phyloP scores from a whole-genome alignment of 2,797 vertebrate genomes.

The Paramormyrops hopkinsi region DNA sequence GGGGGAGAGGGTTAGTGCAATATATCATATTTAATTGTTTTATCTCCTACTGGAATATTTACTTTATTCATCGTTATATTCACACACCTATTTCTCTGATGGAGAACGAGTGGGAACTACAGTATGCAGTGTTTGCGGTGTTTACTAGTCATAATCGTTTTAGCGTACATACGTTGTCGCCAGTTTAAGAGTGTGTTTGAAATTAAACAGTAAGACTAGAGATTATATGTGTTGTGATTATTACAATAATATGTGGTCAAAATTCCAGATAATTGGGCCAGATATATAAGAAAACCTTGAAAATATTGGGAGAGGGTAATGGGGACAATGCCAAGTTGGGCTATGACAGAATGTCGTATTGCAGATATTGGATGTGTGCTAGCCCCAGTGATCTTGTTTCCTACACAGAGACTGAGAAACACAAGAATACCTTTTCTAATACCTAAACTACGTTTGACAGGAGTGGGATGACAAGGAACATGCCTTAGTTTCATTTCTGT shows the following conservation, averaged over 20 bases:
- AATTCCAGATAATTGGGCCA: not conserved
- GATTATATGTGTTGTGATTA: not conserved
- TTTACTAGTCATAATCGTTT: not conserved
- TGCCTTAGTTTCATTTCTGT: not conserved
- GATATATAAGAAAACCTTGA: not conserved
- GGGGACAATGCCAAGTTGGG: not conserved
- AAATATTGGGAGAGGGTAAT: not conserved
- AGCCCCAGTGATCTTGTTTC: not conserved
- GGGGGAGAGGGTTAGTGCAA: not conserved
- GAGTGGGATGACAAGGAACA: not conserved
- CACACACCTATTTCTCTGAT: not conserved
- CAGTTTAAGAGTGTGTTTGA: not conserved
- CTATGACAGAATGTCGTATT: not conserved
- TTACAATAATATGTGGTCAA: not conserved
- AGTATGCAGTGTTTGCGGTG: not conserved
- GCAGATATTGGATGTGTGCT: not conserved
- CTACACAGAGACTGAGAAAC: not conserved
- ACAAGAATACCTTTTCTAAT: not conserved
- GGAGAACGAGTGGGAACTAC: not conserved
- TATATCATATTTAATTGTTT: not conserved
- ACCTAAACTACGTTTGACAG: not conserved
- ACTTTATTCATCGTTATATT: not conserved
- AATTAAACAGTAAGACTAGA: not conserved
- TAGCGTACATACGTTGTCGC: not conserved
- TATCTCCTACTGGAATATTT: not conserved